Percentiles rank a stretch among this genome's conserved stretches.
These are phyloP conservation scores for Drosophila murphyi DNA, from an alignment of 1,140 invertebrate species.

Conservation along the genomic window DNA sequence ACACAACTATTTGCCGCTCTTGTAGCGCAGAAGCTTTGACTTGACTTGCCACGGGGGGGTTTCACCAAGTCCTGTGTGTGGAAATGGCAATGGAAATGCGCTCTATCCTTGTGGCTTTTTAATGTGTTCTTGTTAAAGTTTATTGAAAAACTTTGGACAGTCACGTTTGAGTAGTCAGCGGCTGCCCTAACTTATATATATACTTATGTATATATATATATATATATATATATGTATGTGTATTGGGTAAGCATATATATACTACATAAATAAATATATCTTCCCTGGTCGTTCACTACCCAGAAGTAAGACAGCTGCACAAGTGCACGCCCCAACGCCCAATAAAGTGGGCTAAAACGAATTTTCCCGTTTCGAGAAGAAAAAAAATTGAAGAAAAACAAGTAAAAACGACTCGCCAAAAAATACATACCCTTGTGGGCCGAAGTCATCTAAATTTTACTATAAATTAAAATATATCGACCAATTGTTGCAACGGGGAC, in stretches of 20 bases:
- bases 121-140: slow-evolving; percentile 83
- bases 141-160: slow-evolving; percentile 83
- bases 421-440: too few relatives aligned
- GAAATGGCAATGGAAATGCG: slow-evolving; percentile 74
- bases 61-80: neutral
- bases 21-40: slow-evolving; percentile 78
- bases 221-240: slow-evolving; percentile 20
- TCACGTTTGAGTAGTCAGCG: slow-evolving; percentile 82
- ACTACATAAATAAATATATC: slow-evolving; percentile 4
- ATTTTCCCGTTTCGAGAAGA: slow-evolving; percentile 58
- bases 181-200: slow-evolving; percentile 67
- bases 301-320: slow-evolving; percentile 74
- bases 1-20: slow-evolving; percentile 78
- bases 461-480: too few relatives aligned
- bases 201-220: slow-evolving; percentile 53
- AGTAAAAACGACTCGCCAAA: slow-evolving; percentile 26
- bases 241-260: slow-evolving; percentile 10
- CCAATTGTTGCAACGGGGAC: too few relatives aligned
- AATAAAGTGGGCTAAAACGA: slow-evolving; percentile 75
- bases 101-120: slow-evolving; percentile 76
- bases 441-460: too few relatives aligned
- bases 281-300: slow-evolving; percentile 33
- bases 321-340: slow-evolving; percentile 71
- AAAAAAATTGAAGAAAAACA: neutral
- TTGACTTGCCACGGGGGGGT: slow-evolving; percentile 38